These are phyloP conservation scores for Ceraclea dissimilis DNA, from an alignment of 2,888 invertebrate species.

Conservation along the genomic window DNA sequence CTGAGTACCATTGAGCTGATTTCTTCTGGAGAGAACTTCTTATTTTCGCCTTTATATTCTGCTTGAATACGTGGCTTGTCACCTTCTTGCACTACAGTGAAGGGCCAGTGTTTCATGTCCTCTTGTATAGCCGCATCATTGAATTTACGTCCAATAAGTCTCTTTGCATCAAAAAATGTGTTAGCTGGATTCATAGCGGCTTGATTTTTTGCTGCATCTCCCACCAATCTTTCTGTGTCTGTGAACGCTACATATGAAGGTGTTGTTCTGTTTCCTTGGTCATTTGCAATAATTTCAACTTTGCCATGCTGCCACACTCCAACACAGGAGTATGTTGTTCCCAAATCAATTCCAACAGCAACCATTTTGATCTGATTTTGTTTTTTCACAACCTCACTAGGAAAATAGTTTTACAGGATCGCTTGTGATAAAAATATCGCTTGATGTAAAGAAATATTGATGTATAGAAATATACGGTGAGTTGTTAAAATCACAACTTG, in stretches of 20 bases:
- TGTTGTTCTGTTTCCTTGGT: constrained; percentile 82
- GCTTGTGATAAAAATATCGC: too few species aligned
- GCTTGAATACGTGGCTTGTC: constrained; percentile 63
- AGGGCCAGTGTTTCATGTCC: constrained; percentile 82
- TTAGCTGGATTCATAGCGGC: constrained; percentile 69
- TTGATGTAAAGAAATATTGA: too few species aligned
- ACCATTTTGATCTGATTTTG: constrained; percentile 9
- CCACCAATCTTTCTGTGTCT: constrained; percentile 74
- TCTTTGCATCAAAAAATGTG: constrained; percentile 66
- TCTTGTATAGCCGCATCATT: constrained; percentile 67
- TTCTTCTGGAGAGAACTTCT: constrained; percentile 62
- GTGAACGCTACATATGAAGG: constrained; percentile 85
- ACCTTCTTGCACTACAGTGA: constrained; percentile 55
- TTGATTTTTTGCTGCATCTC: constrained; percentile 83
- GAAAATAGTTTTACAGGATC: too few species aligned
- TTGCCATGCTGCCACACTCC: constrained; percentile 79
- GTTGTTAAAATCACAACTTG: too few species aligned
- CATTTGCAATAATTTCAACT: constrained; percentile 81
- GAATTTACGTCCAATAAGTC: constrained; percentile 73
- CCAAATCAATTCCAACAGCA: constrained; percentile 74
- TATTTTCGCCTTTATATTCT: constrained; percentile 57
- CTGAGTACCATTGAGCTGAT: constrained; percentile 60
- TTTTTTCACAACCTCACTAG: not conserved
- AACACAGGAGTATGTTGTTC: constrained; percentile 82
- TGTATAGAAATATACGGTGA: too few species aligned